Evolutionary conservation across 2,797 vertebrate genomes (phyloP), one percentile per base, ranked within the genome.

Genomic region (Scarus forsteni): DNA sequence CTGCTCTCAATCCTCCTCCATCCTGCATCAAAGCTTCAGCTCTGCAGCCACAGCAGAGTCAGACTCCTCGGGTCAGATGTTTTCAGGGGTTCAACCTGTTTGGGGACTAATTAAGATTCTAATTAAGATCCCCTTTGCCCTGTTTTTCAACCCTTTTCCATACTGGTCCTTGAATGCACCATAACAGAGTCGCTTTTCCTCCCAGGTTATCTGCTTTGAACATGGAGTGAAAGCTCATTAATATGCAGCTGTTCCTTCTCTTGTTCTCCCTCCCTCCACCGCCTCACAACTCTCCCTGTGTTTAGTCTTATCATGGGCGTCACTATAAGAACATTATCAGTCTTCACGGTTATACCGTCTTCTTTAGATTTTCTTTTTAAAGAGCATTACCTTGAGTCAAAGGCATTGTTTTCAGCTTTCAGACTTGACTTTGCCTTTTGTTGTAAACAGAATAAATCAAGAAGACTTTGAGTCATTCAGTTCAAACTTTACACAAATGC

Each of bases 81-180:
- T 16, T 58, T 53, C 5, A 45, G 46, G 43, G 46, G 43, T n/a
- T 0, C 0, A 10, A 46, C 35, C 16, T 55, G 54, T 80, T 76
- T 43, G 10, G n/a, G 27, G 52, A 66, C 60, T 78, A 48, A 76
- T 84, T 79, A 74, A 76, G 63, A 84, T 84, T 51, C 62, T 40
- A 50, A 53, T 80, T 78, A 71, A 73, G 69, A 78, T 77, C 36
- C 52, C 40, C 15, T 76, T 16, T 49, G 46, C 53, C 50, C 60
- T 10, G 35, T 8, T 46, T 67, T 51, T 77, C 10, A 35, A 61
- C 57, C 8, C 53, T 18, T 39, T 38, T 38, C 7, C 14, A 27
- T 35, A 15, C 34, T 35, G 58, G 49, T 42, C 77, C 56, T 59
- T 5, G 14, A 75, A 72, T 43, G 16, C 55, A 70, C 27, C 60